These are phyloP conservation scores for Luperina testacea DNA, from an alignment of 2,888 invertebrate genomes.

Conservation along the genomic window DNA sequence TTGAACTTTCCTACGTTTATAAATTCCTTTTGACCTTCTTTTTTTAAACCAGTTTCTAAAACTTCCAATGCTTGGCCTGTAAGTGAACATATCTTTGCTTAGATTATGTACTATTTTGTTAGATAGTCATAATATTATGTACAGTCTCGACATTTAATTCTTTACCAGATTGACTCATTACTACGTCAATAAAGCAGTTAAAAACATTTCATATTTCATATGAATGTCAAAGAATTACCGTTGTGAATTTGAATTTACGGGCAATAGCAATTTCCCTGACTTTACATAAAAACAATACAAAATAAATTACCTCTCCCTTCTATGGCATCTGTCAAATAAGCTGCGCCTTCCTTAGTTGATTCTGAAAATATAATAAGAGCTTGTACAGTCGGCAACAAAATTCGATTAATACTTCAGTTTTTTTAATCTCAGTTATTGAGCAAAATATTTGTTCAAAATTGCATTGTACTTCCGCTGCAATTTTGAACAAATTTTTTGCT, in stretches of 20 bases:
- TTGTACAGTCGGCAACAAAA: conserved; percentile 3
- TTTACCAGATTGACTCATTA: not conserved
- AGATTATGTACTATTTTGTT: not conserved
- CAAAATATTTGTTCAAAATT: too few relatives aligned
- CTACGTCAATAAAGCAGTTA: not conserved
- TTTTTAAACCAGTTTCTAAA: conserved; percentile 72
- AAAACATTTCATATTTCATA: not conserved
- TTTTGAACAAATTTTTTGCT: too few relatives aligned
- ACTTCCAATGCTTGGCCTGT: conserved; percentile 76
- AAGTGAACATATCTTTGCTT: not conserved
- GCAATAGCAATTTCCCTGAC: not conserved
- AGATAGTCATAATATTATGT: not conserved
- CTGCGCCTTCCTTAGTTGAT: conserved; percentile 75
- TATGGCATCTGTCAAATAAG: conserved; percentile 74
- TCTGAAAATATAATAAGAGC: conserved; percentile 64
- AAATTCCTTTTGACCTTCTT: conserved; percentile 72
- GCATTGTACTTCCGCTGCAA: too few relatives aligned
- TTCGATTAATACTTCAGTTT: too few relatives aligned
- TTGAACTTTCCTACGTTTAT: conserved; percentile 73
- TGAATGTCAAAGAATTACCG: not conserved
- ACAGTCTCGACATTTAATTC: not conserved
- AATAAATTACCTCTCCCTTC: conserved; percentile 76
- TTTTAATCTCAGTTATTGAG: too few relatives aligned
- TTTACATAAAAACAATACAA: conserved; percentile 1
- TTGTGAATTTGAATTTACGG: not conserved